Percentiles rank a stretch among this genome's conserved stretches.
Conservation (phyloP, 2,797 vertebrate species). For the Poecilia gillii region DNA sequence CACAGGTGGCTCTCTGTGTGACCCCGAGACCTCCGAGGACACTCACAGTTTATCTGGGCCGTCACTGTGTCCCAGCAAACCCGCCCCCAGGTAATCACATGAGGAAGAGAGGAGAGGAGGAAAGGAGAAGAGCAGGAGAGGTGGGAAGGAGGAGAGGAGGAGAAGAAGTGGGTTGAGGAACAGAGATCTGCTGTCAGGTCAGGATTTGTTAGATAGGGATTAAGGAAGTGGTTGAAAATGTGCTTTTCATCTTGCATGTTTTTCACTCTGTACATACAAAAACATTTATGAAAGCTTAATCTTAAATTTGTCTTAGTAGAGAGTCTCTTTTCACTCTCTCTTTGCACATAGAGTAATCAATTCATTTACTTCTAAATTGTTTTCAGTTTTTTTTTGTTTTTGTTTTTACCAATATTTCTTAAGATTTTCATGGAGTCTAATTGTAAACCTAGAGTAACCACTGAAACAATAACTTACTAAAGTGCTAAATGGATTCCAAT, state of each 20-base stretch:
- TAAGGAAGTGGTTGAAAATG: constrained; percentile 14
- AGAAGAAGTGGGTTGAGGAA: constrained; percentile 22
- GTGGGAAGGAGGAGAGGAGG: background rate
- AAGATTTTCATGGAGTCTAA: background rate
- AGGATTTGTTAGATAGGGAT: constrained; percentile 31
- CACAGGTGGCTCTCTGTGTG: constrained; percentile 62
- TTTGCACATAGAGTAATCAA: background rate
- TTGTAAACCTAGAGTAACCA: background rate
- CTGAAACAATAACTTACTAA: background rate
- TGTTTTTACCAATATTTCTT: background rate
- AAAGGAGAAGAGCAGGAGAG: background rate
- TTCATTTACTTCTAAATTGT: background rate
- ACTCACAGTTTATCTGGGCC: constrained; percentile 41
- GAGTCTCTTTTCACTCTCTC: background rate
- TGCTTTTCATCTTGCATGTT: constrained; percentile 9
- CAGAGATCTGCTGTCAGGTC: constrained; percentile 29
- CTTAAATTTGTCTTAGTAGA: background rate
- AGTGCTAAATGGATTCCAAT: background rate
- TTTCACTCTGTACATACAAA: background rate
- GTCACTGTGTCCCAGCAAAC: constrained; percentile 32
- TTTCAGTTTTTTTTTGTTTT: background rate
- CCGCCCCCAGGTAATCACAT: constrained; percentile 53
- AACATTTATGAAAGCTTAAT: background rate
- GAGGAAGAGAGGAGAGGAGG: no score
- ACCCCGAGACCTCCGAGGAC: constrained; percentile 48